phyloP scores from a whole-genome alignment of 1,140 invertebrate species.

The Tetraneura akinire region DNA sequence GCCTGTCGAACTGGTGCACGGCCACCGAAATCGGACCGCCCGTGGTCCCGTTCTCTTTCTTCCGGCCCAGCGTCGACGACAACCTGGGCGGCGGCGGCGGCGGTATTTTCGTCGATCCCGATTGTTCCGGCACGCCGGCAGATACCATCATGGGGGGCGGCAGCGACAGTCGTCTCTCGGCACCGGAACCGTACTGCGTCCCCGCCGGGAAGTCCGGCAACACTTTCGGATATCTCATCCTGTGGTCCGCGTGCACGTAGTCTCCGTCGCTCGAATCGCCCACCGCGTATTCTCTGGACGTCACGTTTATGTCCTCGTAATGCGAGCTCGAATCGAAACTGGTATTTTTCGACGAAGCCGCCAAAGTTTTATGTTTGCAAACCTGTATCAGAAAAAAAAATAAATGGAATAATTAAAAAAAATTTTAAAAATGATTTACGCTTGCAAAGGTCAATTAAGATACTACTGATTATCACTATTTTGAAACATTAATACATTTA shows the following conservation, averaged over 20 bases:
- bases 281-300: conserved; percentile 61
- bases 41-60: conserved; percentile 45
- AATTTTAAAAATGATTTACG: no score
- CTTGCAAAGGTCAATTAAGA: no score
- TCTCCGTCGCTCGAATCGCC: conserved; percentile 56
- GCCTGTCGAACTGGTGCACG: not conserved
- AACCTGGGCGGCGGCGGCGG: conserved; percentile 68
- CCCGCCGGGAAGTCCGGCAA: conserved; percentile 72
- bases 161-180: conserved; percentile 61
- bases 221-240: conserved; percentile 79
- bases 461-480: no score
- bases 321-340: conserved; percentile 59
- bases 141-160: conserved; percentile 57
- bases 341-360: conserved; percentile 55
- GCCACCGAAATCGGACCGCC: not conserved
- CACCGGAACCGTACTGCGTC: conserved; percentile 54
- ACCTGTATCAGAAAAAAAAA: not conserved
- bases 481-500: no score
- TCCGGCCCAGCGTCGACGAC: conserved; percentile 65
- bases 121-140: conserved; percentile 58
- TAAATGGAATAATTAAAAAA: no score
- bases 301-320: conserved; percentile 71
- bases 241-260: conserved; percentile 68
- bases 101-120: conserved; percentile 60
- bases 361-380: conserved; percentile 47